These are phyloP conservation scores for Heliangelus exortis DNA, from an alignment of 2,797 vertebrate species.

Conservation along the genomic window DNA sequence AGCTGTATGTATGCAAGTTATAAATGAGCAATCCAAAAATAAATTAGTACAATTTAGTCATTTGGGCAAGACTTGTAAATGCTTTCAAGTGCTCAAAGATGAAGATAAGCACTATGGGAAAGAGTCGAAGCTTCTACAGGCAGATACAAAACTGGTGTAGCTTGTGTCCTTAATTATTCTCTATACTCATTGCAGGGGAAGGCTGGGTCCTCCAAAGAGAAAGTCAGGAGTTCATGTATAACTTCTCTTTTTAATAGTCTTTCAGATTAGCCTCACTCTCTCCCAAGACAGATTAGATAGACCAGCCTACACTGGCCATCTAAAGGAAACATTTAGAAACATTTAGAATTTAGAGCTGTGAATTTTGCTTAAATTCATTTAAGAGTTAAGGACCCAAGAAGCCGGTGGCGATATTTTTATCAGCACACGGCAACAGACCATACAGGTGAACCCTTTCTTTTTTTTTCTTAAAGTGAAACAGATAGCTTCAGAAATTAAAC, in stretches of 20 bases:
- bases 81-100: background rate
- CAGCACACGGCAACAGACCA: background rate
- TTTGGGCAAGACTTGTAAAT: background rate
- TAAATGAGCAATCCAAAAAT: constrained; percentile 67
- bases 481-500: background rate
- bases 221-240: background rate
- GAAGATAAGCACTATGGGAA: background rate
- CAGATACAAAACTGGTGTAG: background rate
- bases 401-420: background rate
- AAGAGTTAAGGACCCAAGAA: background rate
- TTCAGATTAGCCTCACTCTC: background rate
- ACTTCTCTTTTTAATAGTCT: background rate
- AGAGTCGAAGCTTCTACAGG: background rate
- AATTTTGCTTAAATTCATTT: background rate
- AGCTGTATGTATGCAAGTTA: constrained; percentile 59
- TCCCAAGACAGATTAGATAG: background rate
- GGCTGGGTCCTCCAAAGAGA: background rate
- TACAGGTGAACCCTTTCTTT: background rate
- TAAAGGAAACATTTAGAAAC: background rate
- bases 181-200: background rate
- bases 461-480: background rate
- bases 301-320: background rate
- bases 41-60: constrained; percentile 53
- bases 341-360: background rate
- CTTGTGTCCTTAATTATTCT: background rate